These are phyloP conservation scores for Araneus ventricosus DNA, from an alignment of 1,140 invertebrate genomes.

Conservation along the genomic window DNA sequence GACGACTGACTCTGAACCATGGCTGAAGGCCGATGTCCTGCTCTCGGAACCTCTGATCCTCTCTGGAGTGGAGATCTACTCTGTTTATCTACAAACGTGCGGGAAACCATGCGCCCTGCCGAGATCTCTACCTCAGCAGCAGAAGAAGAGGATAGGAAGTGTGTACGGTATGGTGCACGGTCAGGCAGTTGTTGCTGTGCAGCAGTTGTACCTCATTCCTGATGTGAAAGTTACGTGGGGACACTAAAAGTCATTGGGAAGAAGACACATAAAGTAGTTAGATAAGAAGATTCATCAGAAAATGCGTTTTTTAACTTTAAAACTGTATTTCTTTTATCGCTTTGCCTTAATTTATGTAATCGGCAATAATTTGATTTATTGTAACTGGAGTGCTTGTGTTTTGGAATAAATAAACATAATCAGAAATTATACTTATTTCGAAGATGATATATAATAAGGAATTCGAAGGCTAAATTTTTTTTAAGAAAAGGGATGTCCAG, in stretches of 20 bases:
- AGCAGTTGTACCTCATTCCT: constrained; percentile 33
- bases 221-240: constrained; percentile 42
- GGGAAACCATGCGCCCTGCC: background rate
- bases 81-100: background rate
- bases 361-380: too few relatives aligned
- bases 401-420: too few relatives aligned
- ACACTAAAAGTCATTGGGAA: background rate
- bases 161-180: constrained; percentile 37
- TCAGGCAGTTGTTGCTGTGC: constrained; percentile 3
- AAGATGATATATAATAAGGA: too few relatives aligned
- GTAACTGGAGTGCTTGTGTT: too few relatives aligned
- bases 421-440: too few relatives aligned
- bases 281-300: too few relatives aligned
- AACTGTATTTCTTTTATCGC: too few relatives aligned
- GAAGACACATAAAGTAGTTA: background rate
- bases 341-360: too few relatives aligned
- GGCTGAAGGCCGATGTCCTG: constrained; percentile 30
- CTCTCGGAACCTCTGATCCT: constrained; percentile 58
- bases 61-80: constrained; percentile 24
- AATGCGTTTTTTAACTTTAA: too few relatives aligned
- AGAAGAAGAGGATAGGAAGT: background rate
- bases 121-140: background rate
- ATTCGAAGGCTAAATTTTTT: too few relatives aligned
- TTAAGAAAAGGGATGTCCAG: too few relatives aligned
- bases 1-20: background rate